A percentile compares a stretch with the other conserved stretches of the same genome.
phyloP scores from a whole-genome alignment of 1,140 invertebrate genomes.

The Tetranychus urticae region DNA sequence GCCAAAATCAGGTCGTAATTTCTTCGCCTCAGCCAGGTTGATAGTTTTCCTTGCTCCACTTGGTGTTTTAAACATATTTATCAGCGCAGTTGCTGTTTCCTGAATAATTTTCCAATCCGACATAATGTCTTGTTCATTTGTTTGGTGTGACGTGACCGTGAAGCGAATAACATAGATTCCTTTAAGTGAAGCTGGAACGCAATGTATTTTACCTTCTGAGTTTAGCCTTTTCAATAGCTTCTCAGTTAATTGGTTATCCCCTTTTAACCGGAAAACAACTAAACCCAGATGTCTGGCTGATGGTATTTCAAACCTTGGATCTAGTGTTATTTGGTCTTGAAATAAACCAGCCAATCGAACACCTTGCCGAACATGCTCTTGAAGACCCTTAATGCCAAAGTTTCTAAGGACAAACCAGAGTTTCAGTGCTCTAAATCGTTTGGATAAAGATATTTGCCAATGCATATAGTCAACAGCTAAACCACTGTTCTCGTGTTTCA shows the following conservation, averaged over 20 bases:
- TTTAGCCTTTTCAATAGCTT: slow-evolving; percentile 81
- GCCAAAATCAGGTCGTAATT: slow-evolving; percentile 50
- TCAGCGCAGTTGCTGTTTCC: slow-evolving; percentile 42
- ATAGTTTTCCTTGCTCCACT: slow-evolving; percentile 1
- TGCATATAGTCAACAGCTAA: slow-evolving; percentile 87
- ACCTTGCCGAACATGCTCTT: slow-evolving; percentile 47
- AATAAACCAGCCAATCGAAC: slow-evolving; percentile 50
- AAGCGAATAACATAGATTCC: slow-evolving; percentile 74
- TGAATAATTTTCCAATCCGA: slow-evolving; percentile 74
- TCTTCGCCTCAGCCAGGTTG: slow-evolving; percentile 38
- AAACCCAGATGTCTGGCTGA: slow-evolving; percentile 46
- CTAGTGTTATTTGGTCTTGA: slow-evolving; percentile 36
- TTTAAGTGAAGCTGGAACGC: slow-evolving; percentile 66
- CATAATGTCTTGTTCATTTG: slow-evolving; percentile 58
- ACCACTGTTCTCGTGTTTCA: slow-evolving; percentile 85
- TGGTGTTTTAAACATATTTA: slow-evolving; percentile 13
- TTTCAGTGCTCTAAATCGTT: slow-evolving; percentile 72
- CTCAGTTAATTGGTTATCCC: slow-evolving; percentile 76
- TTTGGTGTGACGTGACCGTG: slow-evolving; percentile 65
- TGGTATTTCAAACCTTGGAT: slow-evolving; percentile 52
- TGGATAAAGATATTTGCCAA: slow-evolving; percentile 75
- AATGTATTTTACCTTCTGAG: slow-evolving; percentile 81
- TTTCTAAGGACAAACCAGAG: slow-evolving; percentile 74
- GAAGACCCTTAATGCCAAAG: slow-evolving; percentile 49
- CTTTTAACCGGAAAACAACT: slow-evolving; percentile 62